Base-by-base conservation (phyloP, 2,888 invertebrate genomes). In the Gymnoscelis rufifasciata region DNA sequence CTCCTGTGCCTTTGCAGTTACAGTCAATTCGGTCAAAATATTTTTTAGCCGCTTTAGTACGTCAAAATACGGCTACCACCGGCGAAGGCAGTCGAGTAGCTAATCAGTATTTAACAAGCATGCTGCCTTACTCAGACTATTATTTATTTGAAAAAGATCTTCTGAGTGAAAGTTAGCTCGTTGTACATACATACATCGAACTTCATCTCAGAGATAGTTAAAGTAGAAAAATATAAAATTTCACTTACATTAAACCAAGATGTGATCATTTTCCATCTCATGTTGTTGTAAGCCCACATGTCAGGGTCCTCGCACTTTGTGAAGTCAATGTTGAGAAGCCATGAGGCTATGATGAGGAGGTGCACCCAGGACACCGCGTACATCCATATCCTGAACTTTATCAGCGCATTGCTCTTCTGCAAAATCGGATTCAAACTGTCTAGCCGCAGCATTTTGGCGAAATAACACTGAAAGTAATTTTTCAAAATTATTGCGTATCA, bases 211-310 rank as follows among this genome's bases (percentile, higher is more conserved):
- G n/a, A n/a, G n/a, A n/a, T n/a, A n/a, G n/a, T n/a, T n/a, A n/a
- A n/a, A n/a, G n/a, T n/a, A n/a, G 19, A 19, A 3, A 19, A 19
- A 47, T 40, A n/a, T 12, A 19, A 36, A 33, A 15, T 33, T 26
- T 14, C 38, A 78, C 84, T 84, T 60, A 86, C 84, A 67, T 84
- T 84, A 52, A 83, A 83, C 84, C 84, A 84, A 6, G 78, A 66
- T 0, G 86, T 86, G 11, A 86, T 74, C 29, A 86, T 63, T 61
- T 77, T 79, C 73, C 80, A 84, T 45, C 70, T 74, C 7, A 68
- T 59, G 31, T 62, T 68, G 15, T 75, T 60, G 45, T 83, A 84
- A 31, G 66, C 36, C 54, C 70, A 59, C 7, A 84, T 42, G 13
- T 57, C 60, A 3, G 71, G 74, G 51, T 83, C 78, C 28, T 73